Evolutionary conservation across 2,797 vertebrate species (phyloP).

Genomic region (Triplophysa bombifrons): DNA sequence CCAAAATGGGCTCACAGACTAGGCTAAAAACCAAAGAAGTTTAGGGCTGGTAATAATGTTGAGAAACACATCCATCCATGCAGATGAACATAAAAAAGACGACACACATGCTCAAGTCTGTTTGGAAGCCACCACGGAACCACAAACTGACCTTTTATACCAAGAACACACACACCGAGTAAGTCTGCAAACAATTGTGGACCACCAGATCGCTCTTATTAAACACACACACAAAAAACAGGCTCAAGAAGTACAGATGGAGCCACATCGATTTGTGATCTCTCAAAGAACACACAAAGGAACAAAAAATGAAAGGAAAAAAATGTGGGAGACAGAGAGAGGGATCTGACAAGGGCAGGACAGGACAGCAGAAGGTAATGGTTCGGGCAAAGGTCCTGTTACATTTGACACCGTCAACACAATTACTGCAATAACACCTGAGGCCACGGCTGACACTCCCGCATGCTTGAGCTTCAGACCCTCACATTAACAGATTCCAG

Average conservation of each 20-base stretch:
- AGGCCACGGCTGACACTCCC: neutral
- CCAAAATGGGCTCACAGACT: slow-evolving; percentile 15
- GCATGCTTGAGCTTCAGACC: neutral
- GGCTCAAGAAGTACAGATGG: slow-evolving; percentile 8
- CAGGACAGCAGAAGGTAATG: slow-evolving; percentile 13
- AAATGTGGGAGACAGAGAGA: neutral
- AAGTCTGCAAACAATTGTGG: slow-evolving; percentile 26
- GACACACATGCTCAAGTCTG: neutral
- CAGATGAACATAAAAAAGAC: neutral
- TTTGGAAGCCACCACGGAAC: slow-evolving; percentile 19
- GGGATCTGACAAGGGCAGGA: neutral
- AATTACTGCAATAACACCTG: neutral
- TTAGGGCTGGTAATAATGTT: slow-evolving; percentile 25
- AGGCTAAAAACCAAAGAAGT: slow-evolving; percentile 19
- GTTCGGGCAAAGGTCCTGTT: slow-evolving; percentile 1
- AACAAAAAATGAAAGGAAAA: too few species aligned
- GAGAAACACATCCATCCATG: slow-evolving; percentile 1
- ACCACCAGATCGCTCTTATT: slow-evolving; percentile 8
- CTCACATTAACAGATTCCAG: slow-evolving; percentile 22
- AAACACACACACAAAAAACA: slow-evolving; percentile 12
- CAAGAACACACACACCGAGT: slow-evolving; percentile 17
- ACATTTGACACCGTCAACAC: slow-evolving; percentile 21
- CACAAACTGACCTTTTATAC: slow-evolving; percentile 29
- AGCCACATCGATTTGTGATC: slow-evolving; percentile 3
- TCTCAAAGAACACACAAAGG: neutral